phyloP scores from a whole-genome alignment of 2,797 vertebrate genomes.

The Phalloptychus januarius region DNA sequence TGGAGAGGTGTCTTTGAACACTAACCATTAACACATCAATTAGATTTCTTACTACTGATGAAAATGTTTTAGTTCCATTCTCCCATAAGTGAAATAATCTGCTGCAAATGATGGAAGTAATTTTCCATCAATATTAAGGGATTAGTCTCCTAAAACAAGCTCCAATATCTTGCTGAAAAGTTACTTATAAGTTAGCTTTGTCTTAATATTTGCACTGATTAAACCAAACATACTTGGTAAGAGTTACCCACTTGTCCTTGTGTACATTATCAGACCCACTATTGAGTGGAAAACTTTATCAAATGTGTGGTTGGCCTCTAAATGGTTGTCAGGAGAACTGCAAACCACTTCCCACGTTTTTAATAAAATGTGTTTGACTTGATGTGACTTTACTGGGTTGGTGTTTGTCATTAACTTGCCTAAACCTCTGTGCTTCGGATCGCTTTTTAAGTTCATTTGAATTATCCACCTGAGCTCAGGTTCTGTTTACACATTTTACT shows the following conservation, averaged over 20 bases:
- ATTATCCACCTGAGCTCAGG: background rate
- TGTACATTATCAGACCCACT: background rate
- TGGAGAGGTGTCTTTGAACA: background rate
- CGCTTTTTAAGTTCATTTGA: background rate
- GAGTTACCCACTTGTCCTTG: background rate
- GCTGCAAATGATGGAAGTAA: no score
- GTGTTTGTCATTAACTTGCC: background rate
- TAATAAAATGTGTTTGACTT: background rate
- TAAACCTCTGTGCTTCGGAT: background rate
- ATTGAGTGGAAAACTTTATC: background rate
- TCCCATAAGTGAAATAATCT: no score
- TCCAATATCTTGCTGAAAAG: no score
- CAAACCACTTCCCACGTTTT: background rate
- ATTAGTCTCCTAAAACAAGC: no score
- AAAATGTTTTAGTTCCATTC: no score
- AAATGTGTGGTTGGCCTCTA: background rate
- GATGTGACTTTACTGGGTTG: background rate
- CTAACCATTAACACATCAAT: background rate
- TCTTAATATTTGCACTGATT: no score
- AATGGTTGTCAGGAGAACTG: background rate
- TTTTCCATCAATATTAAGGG: no score
- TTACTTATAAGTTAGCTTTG: no score
- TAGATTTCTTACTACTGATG: no score
- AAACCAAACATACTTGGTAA: no score
- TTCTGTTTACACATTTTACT: constrained; percentile 1